Base-by-base conservation (phyloP, 2,888 invertebrate species). In the Yponomeuta sedellus region DNA sequence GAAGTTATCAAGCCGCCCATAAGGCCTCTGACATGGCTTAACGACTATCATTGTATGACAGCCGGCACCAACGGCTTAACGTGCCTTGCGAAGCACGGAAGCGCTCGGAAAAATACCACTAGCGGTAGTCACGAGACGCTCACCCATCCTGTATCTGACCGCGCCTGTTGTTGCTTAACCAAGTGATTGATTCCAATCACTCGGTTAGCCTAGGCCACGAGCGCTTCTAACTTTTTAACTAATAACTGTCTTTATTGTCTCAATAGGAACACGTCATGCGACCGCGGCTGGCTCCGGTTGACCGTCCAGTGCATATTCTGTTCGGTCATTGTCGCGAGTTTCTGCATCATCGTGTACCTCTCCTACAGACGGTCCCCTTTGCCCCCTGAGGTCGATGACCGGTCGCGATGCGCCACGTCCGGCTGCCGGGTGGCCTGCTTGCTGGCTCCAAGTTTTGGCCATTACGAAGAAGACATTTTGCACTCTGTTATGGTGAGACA, bases 191-290 rank as follows among this genome's bases (percentile, higher is more conserved):
- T n/a, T n/a, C n/a, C n/a, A n/a, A n/a, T n/a, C n/a, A n/a, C n/a
- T n/a, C n/a, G n/a, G n/a, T n/a, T n/a, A n/a, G n/a, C n/a, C n/a
- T n/a, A n/a, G n/a, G n/a, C n/a, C n/a, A n/a, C n/a, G n/a, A n/a
- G n/a, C n/a, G n/a, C n/a, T n/a, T n/a, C n/a, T n/a, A n/a, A n/a
- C n/a, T n/a, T n/a, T n/a, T n/a, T n/a, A 28, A 5, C 5, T 5
- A 5, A 5, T 34, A 34, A 34, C 34, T 5, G 34, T 34, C 10
- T 34, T 34, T 34, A 8, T 8, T 0, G 34, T 16, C 1, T 52
- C 44, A 16, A 52, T 70, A 90, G 90, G 66, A 82, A 81, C 22
- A 76, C 88, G 68, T 86, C 88, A 72, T 89, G 87, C 72, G 84
- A 80, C 68, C 75, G 77, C 10, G 86, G 86, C 10, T 88, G 88